These are phyloP conservation scores for Lagopus muta DNA, from an alignment of 2,113 vertebrate genomes.

Conservation along the genomic window DNA sequence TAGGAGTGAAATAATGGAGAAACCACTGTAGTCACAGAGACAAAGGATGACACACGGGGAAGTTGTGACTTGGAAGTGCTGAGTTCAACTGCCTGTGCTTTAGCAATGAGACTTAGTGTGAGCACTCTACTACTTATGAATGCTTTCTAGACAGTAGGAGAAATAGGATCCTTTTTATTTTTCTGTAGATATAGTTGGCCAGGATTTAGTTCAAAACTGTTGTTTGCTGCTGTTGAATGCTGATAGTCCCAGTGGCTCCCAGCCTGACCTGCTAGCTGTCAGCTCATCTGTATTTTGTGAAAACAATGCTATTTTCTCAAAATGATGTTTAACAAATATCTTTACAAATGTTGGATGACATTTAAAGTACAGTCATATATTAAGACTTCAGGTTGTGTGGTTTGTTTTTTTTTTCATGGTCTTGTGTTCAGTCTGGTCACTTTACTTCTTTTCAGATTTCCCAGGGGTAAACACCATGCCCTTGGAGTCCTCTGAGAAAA, in stretches of 20 bases:
- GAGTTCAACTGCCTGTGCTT: background rate
- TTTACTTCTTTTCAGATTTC: background rate
- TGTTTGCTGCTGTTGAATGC: background rate
- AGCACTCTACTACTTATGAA: background rate
- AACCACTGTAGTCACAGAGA: background rate
- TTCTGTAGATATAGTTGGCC: background rate
- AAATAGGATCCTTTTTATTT: background rate
- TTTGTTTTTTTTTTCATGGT: background rate
- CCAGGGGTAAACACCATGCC: background rate
- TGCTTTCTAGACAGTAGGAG: background rate
- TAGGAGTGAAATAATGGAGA: background rate
- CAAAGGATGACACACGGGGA: background rate
- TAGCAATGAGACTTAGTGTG: background rate
- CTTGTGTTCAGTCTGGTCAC: background rate
- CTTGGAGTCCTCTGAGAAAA: constrained; percentile 18
- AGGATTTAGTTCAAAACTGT: background rate
- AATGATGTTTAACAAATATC: background rate
- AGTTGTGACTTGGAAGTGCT: background rate
- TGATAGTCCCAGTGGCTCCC: background rate
- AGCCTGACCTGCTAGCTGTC: background rate
- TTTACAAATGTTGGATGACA: background rate
- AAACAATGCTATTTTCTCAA: background rate
- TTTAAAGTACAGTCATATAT: background rate
- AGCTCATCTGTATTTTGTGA: background rate
- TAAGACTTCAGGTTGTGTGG: background rate